These are phyloP conservation scores for Plutella xylostella DNA, from an alignment of 2,888 invertebrate genomes.

Conservation along the genomic window DNA sequence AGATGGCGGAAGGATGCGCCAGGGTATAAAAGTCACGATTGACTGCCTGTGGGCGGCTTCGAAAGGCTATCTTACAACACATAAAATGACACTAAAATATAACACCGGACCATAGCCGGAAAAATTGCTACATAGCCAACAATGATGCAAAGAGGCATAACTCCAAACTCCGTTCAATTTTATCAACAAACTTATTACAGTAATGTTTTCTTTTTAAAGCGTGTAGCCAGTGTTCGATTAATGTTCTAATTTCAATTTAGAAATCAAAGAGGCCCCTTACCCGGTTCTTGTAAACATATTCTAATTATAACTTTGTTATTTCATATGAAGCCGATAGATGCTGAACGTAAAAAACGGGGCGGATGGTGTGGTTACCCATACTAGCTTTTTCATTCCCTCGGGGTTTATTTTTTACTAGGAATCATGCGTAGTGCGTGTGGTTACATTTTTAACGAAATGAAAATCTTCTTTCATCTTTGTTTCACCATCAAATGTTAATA, in stretches of 20 bases:
- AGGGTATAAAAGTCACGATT: constrained; percentile 53
- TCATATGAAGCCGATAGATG: background rate
- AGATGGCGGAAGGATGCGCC: constrained; percentile 55
- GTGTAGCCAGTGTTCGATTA: too few species aligned
- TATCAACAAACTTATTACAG: too few species aligned
- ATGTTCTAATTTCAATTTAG: background rate
- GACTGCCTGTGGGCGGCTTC: constrained; percentile 49
- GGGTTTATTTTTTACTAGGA: too few species aligned
- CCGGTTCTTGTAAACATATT: background rate
- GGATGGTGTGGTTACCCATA: too few species aligned
- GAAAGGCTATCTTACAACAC: background rate
- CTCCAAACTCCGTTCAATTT: too few species aligned
- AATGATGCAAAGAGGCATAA: too few species aligned
- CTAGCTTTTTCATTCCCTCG: too few species aligned
- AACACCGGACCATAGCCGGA: constrained; percentile 6
- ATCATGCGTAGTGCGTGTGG: too few species aligned
- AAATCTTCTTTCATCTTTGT: too few species aligned
- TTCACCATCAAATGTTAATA: too few species aligned
- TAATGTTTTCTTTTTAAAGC: too few species aligned
- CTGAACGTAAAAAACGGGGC: background rate
- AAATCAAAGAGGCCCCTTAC: background rate
- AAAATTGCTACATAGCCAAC: background rate
- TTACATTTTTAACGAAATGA: too few species aligned
- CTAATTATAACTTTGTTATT: background rate
- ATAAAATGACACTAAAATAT: constrained; percentile 3